Percentiles rank a stretch among this genome's conserved stretches.
These are phyloP conservation scores for Chunga burmeisteri DNA, from an alignment of 2,113 vertebrate genomes.

Conservation along the genomic window DNA sequence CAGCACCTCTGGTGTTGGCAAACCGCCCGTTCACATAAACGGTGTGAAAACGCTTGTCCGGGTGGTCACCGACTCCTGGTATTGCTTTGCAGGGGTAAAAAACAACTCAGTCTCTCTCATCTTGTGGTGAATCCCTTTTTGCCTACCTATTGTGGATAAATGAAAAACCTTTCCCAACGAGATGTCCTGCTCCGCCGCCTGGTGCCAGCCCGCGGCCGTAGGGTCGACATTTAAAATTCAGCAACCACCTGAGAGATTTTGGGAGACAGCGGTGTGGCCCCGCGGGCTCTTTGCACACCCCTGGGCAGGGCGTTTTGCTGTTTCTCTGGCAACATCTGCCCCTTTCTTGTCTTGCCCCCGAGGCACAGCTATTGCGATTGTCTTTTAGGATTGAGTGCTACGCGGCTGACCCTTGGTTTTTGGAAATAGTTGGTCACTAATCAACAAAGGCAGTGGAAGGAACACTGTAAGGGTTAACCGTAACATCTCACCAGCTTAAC, in stretches of 20 bases:
- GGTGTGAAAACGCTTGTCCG: background rate
- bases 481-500: background rate
- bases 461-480: background rate
- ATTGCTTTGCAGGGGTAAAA: background rate
- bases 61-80: too few relatives aligned
- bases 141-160: background rate
- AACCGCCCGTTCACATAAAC: rapidly evolving
- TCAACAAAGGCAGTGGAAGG: background rate
- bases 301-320: background rate
- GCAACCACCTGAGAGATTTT: background rate
- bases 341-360: background rate
- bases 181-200: rapidly evolving
- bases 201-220: background rate
- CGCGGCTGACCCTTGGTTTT: rapidly evolving
- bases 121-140: background rate
- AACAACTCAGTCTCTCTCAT: background rate
- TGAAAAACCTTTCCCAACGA: background rate
- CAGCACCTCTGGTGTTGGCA: background rate
- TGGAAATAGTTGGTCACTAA: background rate
- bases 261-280: background rate
- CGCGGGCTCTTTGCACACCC: background rate
- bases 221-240: background rate
- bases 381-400: background rate
- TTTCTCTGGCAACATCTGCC: background rate
- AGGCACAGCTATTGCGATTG: background rate